Conservation (phyloP, 2,888 invertebrate genomes). For the Folsomia candida region DNA sequence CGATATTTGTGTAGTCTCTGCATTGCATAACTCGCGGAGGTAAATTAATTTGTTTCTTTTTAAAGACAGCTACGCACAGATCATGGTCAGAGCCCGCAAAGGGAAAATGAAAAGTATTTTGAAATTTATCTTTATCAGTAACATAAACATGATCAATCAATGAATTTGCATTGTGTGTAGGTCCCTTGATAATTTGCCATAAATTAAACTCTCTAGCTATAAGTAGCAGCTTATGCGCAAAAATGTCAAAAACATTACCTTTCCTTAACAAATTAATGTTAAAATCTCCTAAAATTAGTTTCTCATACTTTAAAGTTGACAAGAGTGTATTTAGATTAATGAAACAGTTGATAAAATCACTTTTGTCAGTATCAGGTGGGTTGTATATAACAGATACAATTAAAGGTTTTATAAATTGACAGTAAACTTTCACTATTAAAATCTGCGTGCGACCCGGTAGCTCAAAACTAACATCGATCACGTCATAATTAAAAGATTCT, state of each 20-base stretch:
- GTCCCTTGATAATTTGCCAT: neutral
- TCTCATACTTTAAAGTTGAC: neutral
- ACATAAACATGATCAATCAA: conserved; percentile 7
- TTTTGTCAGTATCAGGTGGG: neutral
- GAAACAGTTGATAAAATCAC: neutral
- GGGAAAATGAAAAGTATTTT: neutral
- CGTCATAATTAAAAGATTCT: neutral
- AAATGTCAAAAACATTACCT: neutral
- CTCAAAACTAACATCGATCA: neutral
- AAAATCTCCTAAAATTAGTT: neutral
- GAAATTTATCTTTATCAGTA: neutral
- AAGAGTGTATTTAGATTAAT: neutral
- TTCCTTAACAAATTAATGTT: neutral
- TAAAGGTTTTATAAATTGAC: neutral
- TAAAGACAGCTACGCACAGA: neutral
- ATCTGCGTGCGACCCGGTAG: neutral
- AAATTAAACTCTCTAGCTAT: neutral
- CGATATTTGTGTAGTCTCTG: neutral
- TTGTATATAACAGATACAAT: neutral
- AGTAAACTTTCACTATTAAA: neutral
- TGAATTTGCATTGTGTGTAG: neutral
- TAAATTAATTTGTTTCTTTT: neutral
- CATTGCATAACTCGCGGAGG: neutral
- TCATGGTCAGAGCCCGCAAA: conserved; percentile 7
- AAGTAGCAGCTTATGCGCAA: neutral